Conservation (phyloP, 2,113 vertebrate species). For the Athene cunicularia region DNA sequence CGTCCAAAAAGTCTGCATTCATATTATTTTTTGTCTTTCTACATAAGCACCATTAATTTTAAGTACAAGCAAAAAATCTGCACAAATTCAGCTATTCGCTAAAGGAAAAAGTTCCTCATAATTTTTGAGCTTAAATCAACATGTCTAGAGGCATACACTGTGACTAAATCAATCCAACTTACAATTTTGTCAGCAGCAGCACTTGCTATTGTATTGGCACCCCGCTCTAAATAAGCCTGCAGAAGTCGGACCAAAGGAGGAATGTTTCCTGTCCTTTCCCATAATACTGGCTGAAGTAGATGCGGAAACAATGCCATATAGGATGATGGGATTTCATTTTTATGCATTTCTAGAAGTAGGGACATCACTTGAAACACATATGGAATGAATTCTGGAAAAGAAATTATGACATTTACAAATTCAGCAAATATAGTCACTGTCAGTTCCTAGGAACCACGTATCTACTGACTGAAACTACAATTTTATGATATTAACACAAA, state of each 20-base stretch:
- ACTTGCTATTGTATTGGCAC: conserved; percentile 85
- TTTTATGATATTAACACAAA: not conserved
- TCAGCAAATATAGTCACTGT: not conserved
- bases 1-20: not conserved
- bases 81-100: not conserved
- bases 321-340: conserved; percentile 87
- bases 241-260: conserved; percentile 95
- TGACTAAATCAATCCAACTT: conserved; percentile 50
- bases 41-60: accelerated
- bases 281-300: conserved; percentile 92
- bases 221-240: conserved; percentile 93
- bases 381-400: conserved; percentile 91
- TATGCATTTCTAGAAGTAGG: conserved; percentile 95
- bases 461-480: not conserved
- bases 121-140: not conserved
- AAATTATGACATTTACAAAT: not conserved
- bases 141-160: not conserved
- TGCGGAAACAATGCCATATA: conserved; percentile 98
- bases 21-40: not conserved
- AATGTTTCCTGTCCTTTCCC: conserved; percentile 96
- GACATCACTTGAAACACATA: conserved; percentile 99
- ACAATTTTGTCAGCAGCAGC: conserved; percentile 95
- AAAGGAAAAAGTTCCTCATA: not conserved
- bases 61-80: not conserved
- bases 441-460: accelerated